Conservation (phyloP, 2,113 vertebrate genomes). For the Dryoscopus gambensis region DNA sequence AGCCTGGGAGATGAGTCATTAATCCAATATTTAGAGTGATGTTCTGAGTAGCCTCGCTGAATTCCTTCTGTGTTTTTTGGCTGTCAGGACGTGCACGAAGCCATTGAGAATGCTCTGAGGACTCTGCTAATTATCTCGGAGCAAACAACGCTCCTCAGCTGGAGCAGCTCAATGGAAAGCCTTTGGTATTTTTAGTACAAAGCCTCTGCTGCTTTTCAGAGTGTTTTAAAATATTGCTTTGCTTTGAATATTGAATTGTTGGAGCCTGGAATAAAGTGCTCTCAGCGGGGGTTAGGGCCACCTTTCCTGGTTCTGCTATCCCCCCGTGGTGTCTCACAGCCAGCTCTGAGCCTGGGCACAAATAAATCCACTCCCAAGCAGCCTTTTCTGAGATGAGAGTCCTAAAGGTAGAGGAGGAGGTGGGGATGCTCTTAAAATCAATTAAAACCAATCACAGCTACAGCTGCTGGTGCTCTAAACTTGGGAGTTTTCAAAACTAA, state of each 20-base stretch:
- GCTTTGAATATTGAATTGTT: not conserved
- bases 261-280: not conserved
- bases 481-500: not conserved
- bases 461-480: not conserved
- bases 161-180: not conserved
- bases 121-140: constrained; percentile 24
- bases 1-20: not conserved
- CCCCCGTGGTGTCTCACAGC: not conserved
- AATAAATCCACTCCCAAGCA: not conserved
- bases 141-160: constrained; percentile 28
- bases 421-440: not conserved
- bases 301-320: not conserved
- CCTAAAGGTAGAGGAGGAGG: not conserved
- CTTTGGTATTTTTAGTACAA: constrained; percentile 24
- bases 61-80: not conserved
- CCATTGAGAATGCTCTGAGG: constrained; percentile 6
- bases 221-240: not conserved
- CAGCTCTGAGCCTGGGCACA: not conserved
- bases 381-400: not conserved
- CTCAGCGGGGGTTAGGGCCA: not conserved
- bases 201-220: not conserved
- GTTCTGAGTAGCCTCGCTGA: not conserved
- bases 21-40: not conserved
- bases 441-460: not conserved
- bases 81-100: not conserved